Conservation (phyloP, 2,113 vertebrate genomes). For the Tragelaphus strepsiceros region DNA sequence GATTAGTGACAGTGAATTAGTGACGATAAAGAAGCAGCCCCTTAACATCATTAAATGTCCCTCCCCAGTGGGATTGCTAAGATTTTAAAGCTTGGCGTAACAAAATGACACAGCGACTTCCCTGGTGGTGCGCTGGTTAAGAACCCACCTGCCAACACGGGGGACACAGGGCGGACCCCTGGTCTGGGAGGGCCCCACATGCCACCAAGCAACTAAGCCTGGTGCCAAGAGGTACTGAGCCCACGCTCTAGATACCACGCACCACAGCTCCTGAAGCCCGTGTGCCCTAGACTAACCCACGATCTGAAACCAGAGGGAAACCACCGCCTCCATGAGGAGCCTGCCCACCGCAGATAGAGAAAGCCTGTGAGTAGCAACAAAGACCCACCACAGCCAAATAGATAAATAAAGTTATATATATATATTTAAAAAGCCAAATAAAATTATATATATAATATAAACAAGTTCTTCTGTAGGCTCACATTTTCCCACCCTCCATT, state of each 20-base stretch:
- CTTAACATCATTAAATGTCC: too few species aligned
- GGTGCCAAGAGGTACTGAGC: background rate
- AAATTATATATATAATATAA: background rate
- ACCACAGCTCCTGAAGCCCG: background rate
- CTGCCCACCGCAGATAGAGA: background rate
- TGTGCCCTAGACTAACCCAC: background rate
- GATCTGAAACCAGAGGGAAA: background rate
- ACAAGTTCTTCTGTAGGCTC: background rate
- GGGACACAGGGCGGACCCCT: background rate
- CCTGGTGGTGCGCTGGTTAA: background rate
- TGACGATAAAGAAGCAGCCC: accelerated
- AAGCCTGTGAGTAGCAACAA: background rate
- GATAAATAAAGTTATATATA: background rate
- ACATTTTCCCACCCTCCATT: background rate
- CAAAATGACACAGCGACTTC: background rate
- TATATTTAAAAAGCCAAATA: background rate
- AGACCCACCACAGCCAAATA: background rate
- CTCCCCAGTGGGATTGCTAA: background rate
- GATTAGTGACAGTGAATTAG: accelerated
- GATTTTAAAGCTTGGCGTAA: background rate
- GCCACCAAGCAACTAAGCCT: background rate
- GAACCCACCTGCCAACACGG: background rate
- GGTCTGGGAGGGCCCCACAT: background rate
- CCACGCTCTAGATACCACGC: accelerated
- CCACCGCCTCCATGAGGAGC: background rate